Base-by-base conservation (phyloP, 2,113 vertebrate species). In the Lophochroa leadbeateri region DNA sequence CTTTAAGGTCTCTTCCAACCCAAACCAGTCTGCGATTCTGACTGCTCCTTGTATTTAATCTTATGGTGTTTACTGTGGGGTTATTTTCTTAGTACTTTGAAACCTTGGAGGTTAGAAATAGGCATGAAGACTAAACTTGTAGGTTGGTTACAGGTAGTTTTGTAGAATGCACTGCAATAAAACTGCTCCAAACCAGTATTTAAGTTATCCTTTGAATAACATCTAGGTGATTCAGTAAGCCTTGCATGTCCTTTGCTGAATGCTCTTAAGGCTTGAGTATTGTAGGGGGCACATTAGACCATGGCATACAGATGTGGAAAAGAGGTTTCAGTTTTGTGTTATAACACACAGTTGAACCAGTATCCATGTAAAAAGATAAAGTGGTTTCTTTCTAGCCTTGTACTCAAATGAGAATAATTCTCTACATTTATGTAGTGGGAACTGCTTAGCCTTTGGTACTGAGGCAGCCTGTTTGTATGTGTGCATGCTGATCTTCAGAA, bases 391-490 rank as follows among this genome's bases (percentile, higher is more conserved):
- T 63, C 15, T 7, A 46, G 57, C 31, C 53, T 72, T 78, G 11
- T 52, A 23, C 33, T 83, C 9, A 39, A 12, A 50, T 43, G 6
- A 61, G 4, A 75, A 17, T 52, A 74, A 17, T 60, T 88, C 13
- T 55, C 14, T 52, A 1, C 0, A 0, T 52, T 58, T 44, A 7
- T 31, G 28, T 50, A 57, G 29, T n/a, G 3, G 14, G 24, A 83
- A 14, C 61, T 67, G 27, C 31, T 83, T 86, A 35, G 52, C 23
- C 23, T 68, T 90, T 81, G 39, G 15, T 46, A 25, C 13, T 33
- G 35, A 18, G 64, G 12, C 21, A 15, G 41, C 15, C 11, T 82
- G 4, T 49, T 49, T 46, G 25, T 46, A 24, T 46, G 13, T 11
- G 6, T 44, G 11, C 19, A 5, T 46, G 57, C 31, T 76, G 29